A percentile compares a stretch with the other conserved stretches of the same genome.
phyloP scores from a whole-genome alignment of 92 coral and sea anemone species.

The Porites rus region DNA sequence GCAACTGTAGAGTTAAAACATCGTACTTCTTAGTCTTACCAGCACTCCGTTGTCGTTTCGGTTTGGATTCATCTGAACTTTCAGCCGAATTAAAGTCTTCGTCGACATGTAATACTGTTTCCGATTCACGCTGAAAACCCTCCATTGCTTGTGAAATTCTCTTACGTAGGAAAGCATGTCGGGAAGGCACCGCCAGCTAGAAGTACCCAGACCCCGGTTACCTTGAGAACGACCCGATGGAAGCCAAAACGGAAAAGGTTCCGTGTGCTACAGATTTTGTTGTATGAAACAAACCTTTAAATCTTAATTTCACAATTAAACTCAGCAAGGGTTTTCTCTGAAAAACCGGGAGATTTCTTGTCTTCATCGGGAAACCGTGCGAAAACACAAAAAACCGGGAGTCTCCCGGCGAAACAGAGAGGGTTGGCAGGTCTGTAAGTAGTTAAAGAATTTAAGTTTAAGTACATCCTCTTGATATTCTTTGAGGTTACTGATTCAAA shows the following conservation, averaged over 20 bases:
- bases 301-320: too few relatives aligned
- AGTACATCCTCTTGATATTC: too few relatives aligned
- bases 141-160: slow-evolving; percentile 33
- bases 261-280: slow-evolving; percentile 9
- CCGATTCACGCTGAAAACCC: slow-evolving; percentile 23
- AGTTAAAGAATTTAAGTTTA: too few relatives aligned
- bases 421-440: slow-evolving; percentile 1
- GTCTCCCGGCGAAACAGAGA: background rate
- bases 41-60: slow-evolving; percentile 16
- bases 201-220: slow-evolving; percentile 26
- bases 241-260: slow-evolving; percentile 15
- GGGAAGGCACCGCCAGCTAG: slow-evolving; percentile 36
- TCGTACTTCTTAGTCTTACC: slow-evolving; percentile 6
- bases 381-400: background rate
- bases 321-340: too few relatives aligned
- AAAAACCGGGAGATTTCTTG: too few relatives aligned
- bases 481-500: too few relatives aligned
- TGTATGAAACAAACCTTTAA: background rate
- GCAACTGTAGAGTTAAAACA: too few relatives aligned
- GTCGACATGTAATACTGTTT: slow-evolving; percentile 18
- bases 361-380: too few relatives aligned
- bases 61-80: background rate
- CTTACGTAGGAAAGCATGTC: slow-evolving; percentile 27
- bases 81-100: slow-evolving; percentile 19
- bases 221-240: slow-evolving; percentile 15